Conservation (phyloP, 2,113 vertebrate species). For the Lepus americanus region DNA sequence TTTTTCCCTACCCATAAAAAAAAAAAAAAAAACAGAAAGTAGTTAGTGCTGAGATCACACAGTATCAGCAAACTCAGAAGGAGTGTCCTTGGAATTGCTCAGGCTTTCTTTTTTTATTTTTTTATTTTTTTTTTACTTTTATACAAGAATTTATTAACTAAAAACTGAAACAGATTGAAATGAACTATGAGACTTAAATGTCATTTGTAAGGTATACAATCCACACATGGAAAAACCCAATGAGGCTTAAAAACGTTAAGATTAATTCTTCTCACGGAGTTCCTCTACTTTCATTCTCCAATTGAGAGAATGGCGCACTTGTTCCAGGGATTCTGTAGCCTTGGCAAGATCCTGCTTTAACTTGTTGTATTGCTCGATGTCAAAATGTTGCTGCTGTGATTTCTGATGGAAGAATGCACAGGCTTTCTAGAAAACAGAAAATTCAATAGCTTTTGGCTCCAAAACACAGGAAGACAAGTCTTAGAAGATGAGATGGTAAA, state of each 20-base stretch:
- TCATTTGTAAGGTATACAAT: too few relatives aligned
- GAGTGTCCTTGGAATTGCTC: too few relatives aligned
- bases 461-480: neutral
- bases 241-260: too few relatives aligned
- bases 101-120: neutral
- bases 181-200: too few relatives aligned
- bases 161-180: too few relatives aligned
- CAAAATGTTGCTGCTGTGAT: conserved; percentile 90
- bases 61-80: neutral
- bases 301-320: too few relatives aligned
- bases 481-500: neutral
- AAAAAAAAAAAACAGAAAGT: neutral
- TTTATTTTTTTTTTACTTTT: too few relatives aligned
- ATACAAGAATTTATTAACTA: too few relatives aligned
- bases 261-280: too few relatives aligned
- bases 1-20: neutral
- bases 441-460: neutral
- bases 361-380: conserved; percentile 92
- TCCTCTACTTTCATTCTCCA: too few relatives aligned
- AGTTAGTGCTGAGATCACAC: neutral
- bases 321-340: conserved; percentile 75
- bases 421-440: too few relatives aligned
- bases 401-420: conserved; percentile 91
- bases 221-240: too few relatives aligned
- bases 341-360: conserved; percentile 92